Conservation (phyloP, 1,140 invertebrate genomes). For the Cephus cinctus region DNA sequence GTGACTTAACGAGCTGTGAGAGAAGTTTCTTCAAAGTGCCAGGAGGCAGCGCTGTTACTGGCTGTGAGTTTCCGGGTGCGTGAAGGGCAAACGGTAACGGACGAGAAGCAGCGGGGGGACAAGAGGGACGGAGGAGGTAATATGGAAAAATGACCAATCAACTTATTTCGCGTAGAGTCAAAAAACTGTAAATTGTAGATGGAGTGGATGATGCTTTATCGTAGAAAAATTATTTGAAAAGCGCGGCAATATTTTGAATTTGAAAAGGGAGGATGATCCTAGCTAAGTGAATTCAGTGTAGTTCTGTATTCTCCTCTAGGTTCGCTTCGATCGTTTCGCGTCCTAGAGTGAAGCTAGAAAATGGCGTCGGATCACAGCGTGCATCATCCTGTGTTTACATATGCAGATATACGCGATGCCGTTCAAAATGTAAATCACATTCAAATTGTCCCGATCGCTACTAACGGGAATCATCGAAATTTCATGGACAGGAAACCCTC, state of each 20-base stretch:
- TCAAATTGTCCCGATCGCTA: slow-evolving; percentile 18
- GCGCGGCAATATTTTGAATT: neutral
- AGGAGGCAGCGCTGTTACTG: neutral
- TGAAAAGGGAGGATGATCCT: neutral
- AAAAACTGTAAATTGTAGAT: too few species aligned
- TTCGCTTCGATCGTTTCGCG: slow-evolving; percentile 1
- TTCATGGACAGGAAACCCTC: neutral
- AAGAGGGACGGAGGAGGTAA: too few species aligned
- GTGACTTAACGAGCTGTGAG: too few species aligned
- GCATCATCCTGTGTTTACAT: slow-evolving; percentile 10
- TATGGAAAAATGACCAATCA: neutral
- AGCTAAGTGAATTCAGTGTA: too few species aligned
- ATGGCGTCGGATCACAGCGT: neutral
- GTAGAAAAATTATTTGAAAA: too few species aligned
- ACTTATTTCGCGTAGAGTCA: too few species aligned
- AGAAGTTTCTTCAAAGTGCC: neutral
- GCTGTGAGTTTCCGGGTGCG: neutral
- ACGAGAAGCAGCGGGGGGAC: too few species aligned
- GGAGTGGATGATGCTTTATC: neutral
- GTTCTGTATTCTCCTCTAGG: neutral
- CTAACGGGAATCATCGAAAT: neutral
- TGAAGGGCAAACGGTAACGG: neutral
- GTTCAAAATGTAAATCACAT: slow-evolving; percentile 32
- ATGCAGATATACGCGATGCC: slow-evolving; percentile 11
- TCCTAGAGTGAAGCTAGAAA: neutral